Base-by-base conservation (phyloP, 2,888 invertebrate genomes). In the Drosophila greeni region DNA sequence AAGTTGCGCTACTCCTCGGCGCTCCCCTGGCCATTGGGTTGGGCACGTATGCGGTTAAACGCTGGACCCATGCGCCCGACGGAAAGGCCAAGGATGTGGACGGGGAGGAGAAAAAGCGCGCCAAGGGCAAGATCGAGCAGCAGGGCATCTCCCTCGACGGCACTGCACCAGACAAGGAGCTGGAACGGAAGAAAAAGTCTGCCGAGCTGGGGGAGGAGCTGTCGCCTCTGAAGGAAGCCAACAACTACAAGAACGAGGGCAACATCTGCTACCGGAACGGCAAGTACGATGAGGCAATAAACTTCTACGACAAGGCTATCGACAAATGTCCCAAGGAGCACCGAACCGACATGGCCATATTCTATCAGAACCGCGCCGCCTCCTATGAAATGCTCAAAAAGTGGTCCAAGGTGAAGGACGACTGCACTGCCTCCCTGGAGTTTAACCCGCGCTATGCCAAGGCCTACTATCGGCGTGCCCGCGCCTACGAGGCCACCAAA, bases 331-430 rank as follows among this genome's bases (percentile, higher is more conserved):
- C 96, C 0, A 89, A 91, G 69, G 92, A 94, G 58, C 92, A 94
- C 76, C 90, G 90, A 26, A 91, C 91, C 1, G 96, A 95, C 76
- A 89, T 97, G 57, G 94, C 98, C 0, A 97, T 96, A 16, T 97
- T 96, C 89, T 97, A 97, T 88, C 98, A 98, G 88, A 98, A 98
- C 87, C 93, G 97, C 80, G 98, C 98, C 12, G 98, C 98, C 16
- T 95, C 97, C 42, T 96, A 96, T 88, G 98, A 98, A 88, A 95
- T 97, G 88, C 90, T 97, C 85, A 93, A 94, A 88, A 94, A 95
- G 89, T 95, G 94, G 91, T 92, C 92, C 67, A 91, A 94, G 72
- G 97, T 97, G 0, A 94, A 95, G 84, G 92, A 93, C 70, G 97
- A 98, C 87, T 97, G 97, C 85, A 92, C 94, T 2, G 92, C 92